Conservation (phyloP, 1,140 invertebrate species). For the Drosophila repletoides region DNA sequence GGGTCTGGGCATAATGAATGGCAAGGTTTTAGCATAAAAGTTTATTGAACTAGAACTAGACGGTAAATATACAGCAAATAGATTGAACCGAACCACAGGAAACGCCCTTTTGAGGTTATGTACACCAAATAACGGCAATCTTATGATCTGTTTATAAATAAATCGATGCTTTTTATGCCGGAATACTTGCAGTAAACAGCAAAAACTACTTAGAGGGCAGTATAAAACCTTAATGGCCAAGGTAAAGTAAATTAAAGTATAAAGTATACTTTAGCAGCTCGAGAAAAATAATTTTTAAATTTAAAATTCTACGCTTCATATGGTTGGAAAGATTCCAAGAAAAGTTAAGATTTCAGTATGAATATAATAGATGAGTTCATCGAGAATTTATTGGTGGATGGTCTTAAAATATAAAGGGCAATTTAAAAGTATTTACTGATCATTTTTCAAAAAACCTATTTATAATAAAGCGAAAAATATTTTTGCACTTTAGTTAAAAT, state of each 20-base stretch:
- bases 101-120: neutral
- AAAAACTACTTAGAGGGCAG: constrained; percentile 24
- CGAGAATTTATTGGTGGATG: too few species aligned
- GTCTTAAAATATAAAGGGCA: too few species aligned
- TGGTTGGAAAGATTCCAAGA: too few species aligned
- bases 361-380: too few species aligned
- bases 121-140: neutral
- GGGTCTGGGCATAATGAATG: constrained; percentile 41
- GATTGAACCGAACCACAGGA: constrained; percentile 21
- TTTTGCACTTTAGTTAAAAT: too few species aligned
- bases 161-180: constrained; percentile 20
- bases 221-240: neutral
- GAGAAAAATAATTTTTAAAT: neutral
- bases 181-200: constrained; percentile 3
- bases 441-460: too few species aligned
- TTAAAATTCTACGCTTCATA: too few species aligned
- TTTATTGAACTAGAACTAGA: constrained; percentile 70
- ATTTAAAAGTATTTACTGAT: too few species aligned
- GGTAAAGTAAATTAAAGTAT: too few species aligned
- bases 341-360: too few species aligned
- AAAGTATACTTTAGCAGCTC: neutral
- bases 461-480: too few species aligned
- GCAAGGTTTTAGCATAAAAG: constrained; percentile 77
- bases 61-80: constrained; percentile 35
- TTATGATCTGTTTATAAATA: constrained; percentile 4